These are phyloP conservation scores for Parus major DNA, from an alignment of 2,113 vertebrate genomes.

Conservation along the genomic window DNA sequence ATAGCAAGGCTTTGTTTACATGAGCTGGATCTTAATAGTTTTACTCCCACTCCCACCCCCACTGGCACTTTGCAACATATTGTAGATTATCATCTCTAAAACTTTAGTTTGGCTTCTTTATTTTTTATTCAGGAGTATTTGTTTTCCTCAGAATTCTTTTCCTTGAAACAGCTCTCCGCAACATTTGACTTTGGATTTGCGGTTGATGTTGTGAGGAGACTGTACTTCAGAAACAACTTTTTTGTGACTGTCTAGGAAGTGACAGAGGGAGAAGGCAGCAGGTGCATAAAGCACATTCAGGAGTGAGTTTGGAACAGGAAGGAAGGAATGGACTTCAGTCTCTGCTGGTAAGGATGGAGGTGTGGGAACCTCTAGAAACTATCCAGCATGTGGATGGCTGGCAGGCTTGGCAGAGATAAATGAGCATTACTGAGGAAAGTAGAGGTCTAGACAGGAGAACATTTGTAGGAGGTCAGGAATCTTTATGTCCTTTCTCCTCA, in stretches of 20 bases:
- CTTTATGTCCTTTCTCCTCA: background rate
- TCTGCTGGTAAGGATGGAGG: background rate
- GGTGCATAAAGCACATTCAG: background rate
- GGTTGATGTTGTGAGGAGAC: background rate
- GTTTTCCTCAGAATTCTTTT: background rate
- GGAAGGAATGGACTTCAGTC: background rate
- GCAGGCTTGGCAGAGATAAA: background rate
- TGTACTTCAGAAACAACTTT: background rate
- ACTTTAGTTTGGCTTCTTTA: background rate
- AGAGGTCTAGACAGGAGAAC: background rate
- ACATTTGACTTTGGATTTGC: background rate
- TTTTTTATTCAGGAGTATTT: background rate
- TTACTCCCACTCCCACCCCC: background rate
- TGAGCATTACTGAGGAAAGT: background rate
- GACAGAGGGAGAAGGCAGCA: background rate
- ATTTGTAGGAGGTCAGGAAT: background rate
- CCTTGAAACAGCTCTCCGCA: background rate
- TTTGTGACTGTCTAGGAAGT: background rate
- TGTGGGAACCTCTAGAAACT: background rate
- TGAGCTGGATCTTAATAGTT: conserved; percentile 16
- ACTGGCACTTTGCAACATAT: background rate
- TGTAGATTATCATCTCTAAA: conserved; percentile 28
- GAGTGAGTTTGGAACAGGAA: background rate
- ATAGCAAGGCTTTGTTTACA: conserved; percentile 43
- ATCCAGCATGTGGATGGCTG: background rate